Conservation (phyloP, 2,797 vertebrate species). For the Channa striata region DNA sequence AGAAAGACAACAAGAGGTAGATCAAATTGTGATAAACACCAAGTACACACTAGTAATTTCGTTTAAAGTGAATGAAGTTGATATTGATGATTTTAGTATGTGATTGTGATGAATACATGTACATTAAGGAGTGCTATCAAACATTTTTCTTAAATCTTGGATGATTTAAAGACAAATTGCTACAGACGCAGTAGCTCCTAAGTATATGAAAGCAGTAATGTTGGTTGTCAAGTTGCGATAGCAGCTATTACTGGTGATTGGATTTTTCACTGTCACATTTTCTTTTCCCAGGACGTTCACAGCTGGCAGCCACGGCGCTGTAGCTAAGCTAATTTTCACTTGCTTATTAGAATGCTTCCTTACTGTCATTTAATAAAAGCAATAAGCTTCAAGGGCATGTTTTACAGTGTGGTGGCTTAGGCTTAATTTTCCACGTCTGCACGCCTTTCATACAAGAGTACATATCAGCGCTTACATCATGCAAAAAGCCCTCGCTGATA, state of each 20-base stretch:
- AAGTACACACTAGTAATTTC: too few species aligned
- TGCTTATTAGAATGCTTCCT: slow-evolving; percentile 63
- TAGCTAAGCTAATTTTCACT: slow-evolving; percentile 45
- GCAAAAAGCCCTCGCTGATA: slow-evolving; percentile 42
- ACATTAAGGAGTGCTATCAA: neutral
- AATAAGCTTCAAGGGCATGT: slow-evolving; percentile 45
- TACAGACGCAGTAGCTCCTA: neutral
- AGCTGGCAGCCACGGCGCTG: slow-evolving; percentile 29
- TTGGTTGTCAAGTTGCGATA: neutral
- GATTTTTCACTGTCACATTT: slow-evolving; percentile 55
- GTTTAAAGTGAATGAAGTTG: neutral
- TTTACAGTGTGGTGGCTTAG: slow-evolving; percentile 34
- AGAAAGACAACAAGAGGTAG: neutral
- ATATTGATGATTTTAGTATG: neutral
- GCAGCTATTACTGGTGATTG: slow-evolving; percentile 44
- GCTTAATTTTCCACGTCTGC: slow-evolving; percentile 47
- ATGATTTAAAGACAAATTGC: slow-evolving; percentile 7
- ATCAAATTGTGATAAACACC: neutral
- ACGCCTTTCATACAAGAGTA: slow-evolving; percentile 56
- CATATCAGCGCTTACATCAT: slow-evolving; percentile 41
- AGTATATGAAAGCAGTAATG: slow-evolving; percentile 16
- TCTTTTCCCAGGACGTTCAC: slow-evolving; percentile 40
- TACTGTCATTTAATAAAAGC: slow-evolving; percentile 53
- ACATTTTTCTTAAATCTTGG: neutral
- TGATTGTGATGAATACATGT: neutral